Conservation (phyloP, 1,140 invertebrate species). For the Drosophila micromelanica region DNA sequence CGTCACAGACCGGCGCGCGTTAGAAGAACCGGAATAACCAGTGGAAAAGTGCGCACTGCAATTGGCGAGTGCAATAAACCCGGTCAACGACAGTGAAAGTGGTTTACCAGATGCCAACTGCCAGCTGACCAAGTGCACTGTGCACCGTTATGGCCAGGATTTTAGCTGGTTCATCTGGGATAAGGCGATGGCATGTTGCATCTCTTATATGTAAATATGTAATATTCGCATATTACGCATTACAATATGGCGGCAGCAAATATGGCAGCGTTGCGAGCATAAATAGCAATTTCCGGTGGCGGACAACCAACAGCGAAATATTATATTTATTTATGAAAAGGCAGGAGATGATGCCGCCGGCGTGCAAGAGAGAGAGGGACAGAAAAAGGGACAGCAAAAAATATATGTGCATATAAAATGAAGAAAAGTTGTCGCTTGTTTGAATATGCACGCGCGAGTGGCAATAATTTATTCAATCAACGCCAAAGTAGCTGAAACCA, state of each 20-base stretch:
- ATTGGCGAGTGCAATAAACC: constrained; percentile 74
- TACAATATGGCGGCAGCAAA: constrained; percentile 33
- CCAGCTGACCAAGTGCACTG: constrained; percentile 5
- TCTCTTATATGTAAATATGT: constrained; percentile 8
- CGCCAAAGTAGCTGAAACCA: constrained; percentile 40
- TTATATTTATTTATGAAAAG: constrained; percentile 11
- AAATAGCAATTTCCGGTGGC: constrained; percentile 74
- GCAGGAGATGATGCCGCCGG: constrained; percentile 13
- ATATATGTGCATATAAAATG: constrained; percentile 11
- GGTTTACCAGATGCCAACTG: constrained; percentile 52
- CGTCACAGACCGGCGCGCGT: constrained; percentile 53
- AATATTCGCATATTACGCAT: not conserved
- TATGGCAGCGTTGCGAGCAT: constrained; percentile 64
- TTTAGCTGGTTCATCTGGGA: constrained; percentile 11
- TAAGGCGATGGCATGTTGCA: not conserved
- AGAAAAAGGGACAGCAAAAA: constrained; percentile 1
- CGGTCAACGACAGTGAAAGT: constrained; percentile 78
- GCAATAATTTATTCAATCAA: constrained; percentile 81
- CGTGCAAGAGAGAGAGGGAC: constrained; percentile 26
- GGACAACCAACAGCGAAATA: constrained; percentile 7
- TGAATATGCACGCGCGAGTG: constrained; percentile 73
- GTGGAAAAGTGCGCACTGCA: constrained; percentile 67
- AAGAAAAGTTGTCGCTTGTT: constrained; percentile 46
- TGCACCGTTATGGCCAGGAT: constrained; percentile 49
- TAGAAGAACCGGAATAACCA: constrained; percentile 81